These are phyloP conservation scores for Dendrocopos noguchii DNA, from an alignment of 2,113 vertebrate genomes.

Conservation along the genomic window DNA sequence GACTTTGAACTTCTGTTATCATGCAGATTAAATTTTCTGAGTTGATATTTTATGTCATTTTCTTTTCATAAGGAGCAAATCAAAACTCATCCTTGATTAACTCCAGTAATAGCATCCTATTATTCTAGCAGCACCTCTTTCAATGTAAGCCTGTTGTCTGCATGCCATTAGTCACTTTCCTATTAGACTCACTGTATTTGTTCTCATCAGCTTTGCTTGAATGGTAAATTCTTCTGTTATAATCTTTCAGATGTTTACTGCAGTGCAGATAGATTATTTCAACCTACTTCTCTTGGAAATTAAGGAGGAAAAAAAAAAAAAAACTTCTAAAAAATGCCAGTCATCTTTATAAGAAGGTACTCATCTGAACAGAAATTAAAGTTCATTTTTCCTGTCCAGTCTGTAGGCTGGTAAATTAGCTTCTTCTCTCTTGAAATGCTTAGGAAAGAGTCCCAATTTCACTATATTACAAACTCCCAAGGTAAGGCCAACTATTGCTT, in stretches of 20 bases:
- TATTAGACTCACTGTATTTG: background rate
- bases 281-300: background rate
- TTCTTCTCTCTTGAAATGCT: constrained; percentile 28
- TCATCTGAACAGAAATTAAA: background rate
- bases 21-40: background rate
- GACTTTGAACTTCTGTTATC: background rate
- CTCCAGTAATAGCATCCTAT: constrained; percentile 1
- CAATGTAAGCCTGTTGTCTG: background rate
- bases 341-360: background rate
- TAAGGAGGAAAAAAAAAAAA: background rate
- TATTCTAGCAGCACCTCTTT: background rate
- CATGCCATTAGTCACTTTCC: constrained; percentile 2
- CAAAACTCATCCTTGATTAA: constrained; percentile 1
- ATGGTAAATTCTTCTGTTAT: background rate
- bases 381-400: background rate
- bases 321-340: background rate
- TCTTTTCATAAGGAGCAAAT: constrained; percentile 7
- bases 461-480: background rate
- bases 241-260: constrained; percentile 12
- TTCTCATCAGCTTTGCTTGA: background rate
- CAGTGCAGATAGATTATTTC: constrained; percentile 14
- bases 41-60: background rate
- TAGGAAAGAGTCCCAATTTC: background rate
- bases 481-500: background rate
- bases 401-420: constrained; percentile 11